Conservation (phyloP, 2,113 vertebrate genomes). For the Coreoperca whiteheadi region DNA sequence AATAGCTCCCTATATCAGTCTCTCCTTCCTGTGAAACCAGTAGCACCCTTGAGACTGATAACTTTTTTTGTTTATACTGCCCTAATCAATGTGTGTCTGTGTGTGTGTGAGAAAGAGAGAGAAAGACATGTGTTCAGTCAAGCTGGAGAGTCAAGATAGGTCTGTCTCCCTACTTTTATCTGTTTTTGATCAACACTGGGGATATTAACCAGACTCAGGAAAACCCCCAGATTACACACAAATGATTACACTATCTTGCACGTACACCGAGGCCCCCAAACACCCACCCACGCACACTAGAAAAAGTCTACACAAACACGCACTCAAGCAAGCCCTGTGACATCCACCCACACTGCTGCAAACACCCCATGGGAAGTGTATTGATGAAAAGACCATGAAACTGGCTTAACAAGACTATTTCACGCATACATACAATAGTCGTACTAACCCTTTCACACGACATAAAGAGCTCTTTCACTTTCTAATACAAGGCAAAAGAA, state of each 20-base stretch:
- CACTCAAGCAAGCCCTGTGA: slow-evolving; percentile 39
- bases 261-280: slow-evolving; percentile 23
- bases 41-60: slow-evolving; percentile 65
- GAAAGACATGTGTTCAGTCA: background rate
- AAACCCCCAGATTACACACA: slow-evolving; percentile 50
- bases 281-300: slow-evolving; percentile 16
- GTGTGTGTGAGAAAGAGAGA: slow-evolving; percentile 6
- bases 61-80: slow-evolving; percentile 69
- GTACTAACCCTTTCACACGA: slow-evolving; percentile 23
- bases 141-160: slow-evolving; percentile 25
- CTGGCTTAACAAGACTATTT: slow-evolving; percentile 60
- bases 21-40: slow-evolving; percentile 58
- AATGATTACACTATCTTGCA: slow-evolving; percentile 33
- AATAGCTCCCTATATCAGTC: slow-evolving; percentile 35
- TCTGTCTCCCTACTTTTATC: slow-evolving; percentile 53
- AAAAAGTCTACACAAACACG: slow-evolving; percentile 33
- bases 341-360: slow-evolving; percentile 46
- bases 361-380: slow-evolving; percentile 49
- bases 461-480: slow-evolving; percentile 51
- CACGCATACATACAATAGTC: slow-evolving; percentile 39
- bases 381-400: slow-evolving; percentile 73
- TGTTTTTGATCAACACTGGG: slow-evolving; percentile 62
- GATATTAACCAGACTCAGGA: slow-evolving; percentile 63
- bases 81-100: slow-evolving; percentile 63
- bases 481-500: slow-evolving; percentile 36